Percentiles rank a stretch among this genome's conserved stretches.
phyloP scores from a whole-genome alignment of 2,113 vertebrate species.

The Ageneiosus marmoratus region DNA sequence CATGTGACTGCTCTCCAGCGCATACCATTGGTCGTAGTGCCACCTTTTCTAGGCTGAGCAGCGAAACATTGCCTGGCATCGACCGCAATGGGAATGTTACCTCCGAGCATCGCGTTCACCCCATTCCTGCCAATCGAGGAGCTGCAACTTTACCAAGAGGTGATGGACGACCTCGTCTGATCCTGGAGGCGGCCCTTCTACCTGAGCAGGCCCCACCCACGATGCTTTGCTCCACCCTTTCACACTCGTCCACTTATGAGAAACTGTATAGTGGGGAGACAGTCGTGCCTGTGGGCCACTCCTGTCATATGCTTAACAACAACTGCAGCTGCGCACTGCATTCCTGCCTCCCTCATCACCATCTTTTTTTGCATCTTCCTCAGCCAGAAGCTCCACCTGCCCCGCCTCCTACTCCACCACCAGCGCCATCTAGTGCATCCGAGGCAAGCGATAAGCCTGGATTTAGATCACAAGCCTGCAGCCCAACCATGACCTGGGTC shows the following conservation, averaged over 20 bases:
- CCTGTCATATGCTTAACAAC: slow-evolving; percentile 68
- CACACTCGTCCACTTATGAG: slow-evolving; percentile 79
- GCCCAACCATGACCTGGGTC: slow-evolving; percentile 78
- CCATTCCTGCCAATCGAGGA: slow-evolving; percentile 44
- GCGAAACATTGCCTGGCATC: slow-evolving; percentile 71
- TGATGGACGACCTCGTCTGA: slow-evolving; percentile 75
- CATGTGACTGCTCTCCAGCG: slow-evolving; percentile 86
- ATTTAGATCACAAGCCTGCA: slow-evolving; percentile 83
- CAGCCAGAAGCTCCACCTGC: slow-evolving; percentile 79
- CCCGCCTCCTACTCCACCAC: slow-evolving; percentile 24
- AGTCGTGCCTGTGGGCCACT: slow-evolving; percentile 64
- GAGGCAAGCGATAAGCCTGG: slow-evolving; percentile 80
- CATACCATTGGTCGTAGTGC: slow-evolving; percentile 86
- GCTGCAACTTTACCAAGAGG: slow-evolving; percentile 70
- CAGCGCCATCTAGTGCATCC: slow-evolving; percentile 39
- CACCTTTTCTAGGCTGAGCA: slow-evolving; percentile 85
- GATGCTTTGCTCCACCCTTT: slow-evolving; percentile 61
- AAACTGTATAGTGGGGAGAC: slow-evolving; percentile 73
- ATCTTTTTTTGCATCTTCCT: slow-evolving; percentile 78
- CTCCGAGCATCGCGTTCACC: slow-evolving; percentile 56
- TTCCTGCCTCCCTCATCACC: slow-evolving; percentile 72
- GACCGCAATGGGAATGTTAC: slow-evolving; percentile 72
- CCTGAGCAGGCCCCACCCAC: slow-evolving; percentile 66
- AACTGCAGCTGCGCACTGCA: slow-evolving; percentile 70
- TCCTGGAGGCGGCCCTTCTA: slow-evolving; percentile 79